phyloP scores from a whole-genome alignment of 2,888 invertebrate genomes.

The Ptilodon capucinus region DNA sequence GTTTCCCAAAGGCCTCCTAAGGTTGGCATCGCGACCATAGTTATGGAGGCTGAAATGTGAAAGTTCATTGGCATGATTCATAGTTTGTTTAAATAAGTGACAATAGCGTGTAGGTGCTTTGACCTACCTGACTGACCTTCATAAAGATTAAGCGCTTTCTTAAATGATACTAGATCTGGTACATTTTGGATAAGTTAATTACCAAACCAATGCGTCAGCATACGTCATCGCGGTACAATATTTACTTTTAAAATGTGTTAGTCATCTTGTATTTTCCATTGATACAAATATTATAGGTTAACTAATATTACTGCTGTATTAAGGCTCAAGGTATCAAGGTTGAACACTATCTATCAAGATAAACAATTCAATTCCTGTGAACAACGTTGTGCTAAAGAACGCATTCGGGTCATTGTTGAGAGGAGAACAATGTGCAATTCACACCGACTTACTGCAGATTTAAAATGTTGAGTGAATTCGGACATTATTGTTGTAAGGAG shows the following conservation, averaged over 20 bases:
- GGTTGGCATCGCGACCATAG: slow-evolving; percentile 45
- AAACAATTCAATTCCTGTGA: slow-evolving; percentile 28
- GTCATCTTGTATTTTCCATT: too few relatives aligned
- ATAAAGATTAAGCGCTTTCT: slow-evolving; percentile 22
- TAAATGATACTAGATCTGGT: too few relatives aligned
- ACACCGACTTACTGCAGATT: slow-evolving; percentile 33
- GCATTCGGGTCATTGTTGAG: slow-evolving; percentile 47
- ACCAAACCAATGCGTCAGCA: neutral
- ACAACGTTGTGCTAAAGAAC: slow-evolving; percentile 30
- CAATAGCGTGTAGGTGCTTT: slow-evolving; percentile 31
- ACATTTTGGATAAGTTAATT: neutral
- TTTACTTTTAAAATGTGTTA: too few relatives aligned
- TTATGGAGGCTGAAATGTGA: slow-evolving; percentile 48
- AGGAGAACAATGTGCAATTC: slow-evolving; percentile 36
- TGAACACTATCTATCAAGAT: slow-evolving; percentile 20
- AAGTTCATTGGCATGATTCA: slow-evolving; percentile 60
- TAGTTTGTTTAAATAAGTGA: slow-evolving; percentile 45
- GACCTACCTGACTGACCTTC: slow-evolving; percentile 33
- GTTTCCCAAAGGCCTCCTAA: slow-evolving; percentile 22
- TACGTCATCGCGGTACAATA: neutral
- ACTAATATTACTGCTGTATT: too few relatives aligned
- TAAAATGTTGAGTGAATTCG: slow-evolving; percentile 26
- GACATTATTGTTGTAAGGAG: slow-evolving; percentile 20
- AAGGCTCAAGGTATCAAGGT: slow-evolving; percentile 30
- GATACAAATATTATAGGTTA: neutral